These are phyloP conservation scores for Tuberolachnus salignus DNA, from an alignment of 2,888 invertebrate species.

Conservation along the genomic window DNA sequence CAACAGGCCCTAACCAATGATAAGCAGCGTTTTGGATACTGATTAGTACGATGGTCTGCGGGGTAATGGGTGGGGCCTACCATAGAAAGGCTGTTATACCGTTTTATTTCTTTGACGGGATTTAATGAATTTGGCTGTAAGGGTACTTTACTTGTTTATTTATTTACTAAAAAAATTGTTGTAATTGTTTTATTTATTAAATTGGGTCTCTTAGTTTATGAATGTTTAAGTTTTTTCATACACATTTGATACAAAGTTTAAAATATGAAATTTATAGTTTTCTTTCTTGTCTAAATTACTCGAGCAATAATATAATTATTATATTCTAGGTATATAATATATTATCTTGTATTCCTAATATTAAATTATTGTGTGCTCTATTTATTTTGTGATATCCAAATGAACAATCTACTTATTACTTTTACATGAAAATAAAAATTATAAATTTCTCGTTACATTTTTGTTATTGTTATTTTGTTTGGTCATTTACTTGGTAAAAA, in stretches of 20 bases:
- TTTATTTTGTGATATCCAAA: constrained; percentile 20
- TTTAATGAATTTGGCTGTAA: not conserved
- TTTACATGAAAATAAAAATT: not conserved
- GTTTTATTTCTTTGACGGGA: too few relatives aligned
- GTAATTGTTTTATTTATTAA: not conserved
- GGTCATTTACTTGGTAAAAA: not conserved
- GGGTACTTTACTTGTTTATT: not conserved
- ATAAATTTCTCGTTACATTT: not conserved
- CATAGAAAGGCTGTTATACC: too few relatives aligned
- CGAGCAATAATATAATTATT: not conserved
- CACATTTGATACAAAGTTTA: not conserved
- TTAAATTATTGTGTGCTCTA: not conserved
- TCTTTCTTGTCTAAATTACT: not conserved
- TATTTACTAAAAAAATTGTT: not conserved
- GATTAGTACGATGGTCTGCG: too few relatives aligned
- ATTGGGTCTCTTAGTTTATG: not conserved
- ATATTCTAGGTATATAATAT: too few relatives aligned
- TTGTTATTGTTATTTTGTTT: not conserved
- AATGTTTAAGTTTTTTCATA: constrained; percentile 6
- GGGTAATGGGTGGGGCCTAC: too few relatives aligned
- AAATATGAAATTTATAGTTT: constrained; percentile 6
- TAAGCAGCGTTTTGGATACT: too few relatives aligned
- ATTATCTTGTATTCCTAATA: not conserved
- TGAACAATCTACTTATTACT: not conserved
- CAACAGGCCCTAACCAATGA: too few relatives aligned